Evolutionary conservation across 2,888 invertebrate species (phyloP).

Genomic region (Chromoteleia sp.): DNA sequence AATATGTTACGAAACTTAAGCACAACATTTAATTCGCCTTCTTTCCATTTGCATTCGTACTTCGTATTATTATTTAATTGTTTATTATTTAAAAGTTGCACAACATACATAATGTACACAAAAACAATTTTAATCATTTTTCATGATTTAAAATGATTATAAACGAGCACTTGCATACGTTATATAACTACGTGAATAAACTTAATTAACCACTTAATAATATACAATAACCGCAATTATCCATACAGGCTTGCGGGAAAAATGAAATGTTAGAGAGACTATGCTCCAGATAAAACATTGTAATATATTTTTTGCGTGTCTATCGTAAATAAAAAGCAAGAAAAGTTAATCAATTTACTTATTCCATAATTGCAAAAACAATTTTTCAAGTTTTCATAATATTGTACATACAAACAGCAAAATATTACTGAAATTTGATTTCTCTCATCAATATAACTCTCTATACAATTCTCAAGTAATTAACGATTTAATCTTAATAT

Average conservation of each 20-base stretch:
- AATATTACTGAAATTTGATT: no score
- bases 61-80: slow-evolving; percentile 21
- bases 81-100: neutral
- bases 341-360: slow-evolving; percentile 38
- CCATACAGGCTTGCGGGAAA: slow-evolving; percentile 50
- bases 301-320: slow-evolving; percentile 59
- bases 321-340: slow-evolving; percentile 32
- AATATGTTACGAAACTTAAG: slow-evolving; percentile 39
- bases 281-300: slow-evolving; percentile 56
- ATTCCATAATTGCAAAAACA: slow-evolving; percentile 17
- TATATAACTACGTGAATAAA: slow-evolving; percentile 56
- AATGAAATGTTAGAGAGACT: slow-evolving; percentile 52
- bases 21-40: no score
- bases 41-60: no score
- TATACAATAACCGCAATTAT: slow-evolving; percentile 63
- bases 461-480: no score
- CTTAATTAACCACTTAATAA: slow-evolving; percentile 64
- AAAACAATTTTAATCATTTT: slow-evolving; percentile 48
- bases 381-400: slow-evolving; percentile 1
- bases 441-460: no score
- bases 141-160: slow-evolving; percentile 60
- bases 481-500: no score
- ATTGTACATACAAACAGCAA: no score
- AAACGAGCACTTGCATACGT: slow-evolving; percentile 47
- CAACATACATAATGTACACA: neutral